Conservation (phyloP, 2,797 vertebrate species). For the Melanotaenia trifasciata region DNA sequence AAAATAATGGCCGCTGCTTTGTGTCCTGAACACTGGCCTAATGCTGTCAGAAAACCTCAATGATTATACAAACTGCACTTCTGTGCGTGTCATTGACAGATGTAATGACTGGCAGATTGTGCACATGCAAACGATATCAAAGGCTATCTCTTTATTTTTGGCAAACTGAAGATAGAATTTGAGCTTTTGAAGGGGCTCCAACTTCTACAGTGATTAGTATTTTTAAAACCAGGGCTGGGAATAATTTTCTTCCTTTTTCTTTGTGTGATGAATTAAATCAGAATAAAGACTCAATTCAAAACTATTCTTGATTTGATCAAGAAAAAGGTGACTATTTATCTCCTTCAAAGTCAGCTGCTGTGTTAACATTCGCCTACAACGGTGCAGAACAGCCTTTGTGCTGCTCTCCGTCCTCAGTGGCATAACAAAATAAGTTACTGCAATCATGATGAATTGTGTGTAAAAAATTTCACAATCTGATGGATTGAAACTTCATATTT, state of each 20-base stretch:
- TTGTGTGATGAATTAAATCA: slow-evolving; percentile 6
- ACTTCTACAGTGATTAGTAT: not conserved
- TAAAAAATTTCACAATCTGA: not conserved
- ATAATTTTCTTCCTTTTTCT: slow-evolving; percentile 8
- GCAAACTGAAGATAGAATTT: not conserved
- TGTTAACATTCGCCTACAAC: slow-evolving; percentile 11
- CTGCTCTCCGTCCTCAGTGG: slow-evolving; percentile 2
- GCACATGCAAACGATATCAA: not conserved
- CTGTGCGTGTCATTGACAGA: not conserved
- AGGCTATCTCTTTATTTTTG: not conserved
- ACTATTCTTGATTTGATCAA: not conserved
- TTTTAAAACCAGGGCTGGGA: slow-evolving; percentile 4
- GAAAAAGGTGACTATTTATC: slow-evolving; percentile 15
- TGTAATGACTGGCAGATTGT: not conserved
- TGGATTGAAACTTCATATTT: not conserved
- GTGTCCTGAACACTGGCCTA: not conserved
- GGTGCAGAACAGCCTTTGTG: not conserved
- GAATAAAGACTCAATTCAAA: slow-evolving; percentile 14
- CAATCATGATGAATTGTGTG: slow-evolving; percentile 2
- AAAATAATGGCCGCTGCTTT: not conserved
- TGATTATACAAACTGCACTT: not conserved
- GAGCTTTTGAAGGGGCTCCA: slow-evolving; percentile 5
- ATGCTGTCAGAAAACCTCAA: not conserved
- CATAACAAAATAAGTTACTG: slow-evolving; percentile 1
- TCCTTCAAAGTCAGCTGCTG: not conserved